Conservation (phyloP, 1,140 invertebrate genomes). For the Polypedilum vanderplanki region DNA sequence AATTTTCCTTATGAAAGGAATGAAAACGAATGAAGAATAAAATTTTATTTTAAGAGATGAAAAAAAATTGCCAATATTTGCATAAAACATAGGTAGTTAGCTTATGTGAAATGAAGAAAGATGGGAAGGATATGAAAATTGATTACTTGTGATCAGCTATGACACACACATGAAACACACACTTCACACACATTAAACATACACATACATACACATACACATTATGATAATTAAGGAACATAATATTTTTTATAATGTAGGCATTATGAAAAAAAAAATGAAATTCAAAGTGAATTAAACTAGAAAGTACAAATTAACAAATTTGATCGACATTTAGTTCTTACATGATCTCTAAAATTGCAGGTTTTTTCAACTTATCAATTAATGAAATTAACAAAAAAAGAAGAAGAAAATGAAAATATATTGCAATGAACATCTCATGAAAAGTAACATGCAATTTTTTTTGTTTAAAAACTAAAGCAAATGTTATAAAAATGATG, state of each 20-base stretch:
- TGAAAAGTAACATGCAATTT: no score
- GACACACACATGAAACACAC: background rate
- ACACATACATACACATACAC: background rate
- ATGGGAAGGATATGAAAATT: background rate
- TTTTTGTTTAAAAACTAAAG: no score
- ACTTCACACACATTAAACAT: background rate
- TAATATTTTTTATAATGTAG: constrained; percentile 11
- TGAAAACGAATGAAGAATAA: no score
- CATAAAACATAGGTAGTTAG: background rate
- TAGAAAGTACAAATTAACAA: constrained; percentile 16
- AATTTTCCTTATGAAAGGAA: no score
- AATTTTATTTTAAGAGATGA: no score
- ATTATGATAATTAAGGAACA: background rate
- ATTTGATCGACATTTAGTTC: constrained; percentile 18
- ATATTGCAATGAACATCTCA: background rate
- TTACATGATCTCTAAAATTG: constrained; percentile 3
- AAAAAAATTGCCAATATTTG: background rate
- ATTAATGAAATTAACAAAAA: constrained; percentile 14
- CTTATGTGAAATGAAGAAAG: background rate
- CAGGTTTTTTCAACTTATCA: constrained; percentile 13
- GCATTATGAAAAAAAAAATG: background rate
- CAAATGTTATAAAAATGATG: no score
- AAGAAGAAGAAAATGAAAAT: background rate
- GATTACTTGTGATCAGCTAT: background rate
- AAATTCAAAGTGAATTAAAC: constrained; percentile 19